Percentiles rank a stretch among this genome's conserved stretches.
Evolutionary conservation across 2,797 vertebrate species (phyloP).

Genomic region (Poeciliopsis paucimaculata): DNA sequence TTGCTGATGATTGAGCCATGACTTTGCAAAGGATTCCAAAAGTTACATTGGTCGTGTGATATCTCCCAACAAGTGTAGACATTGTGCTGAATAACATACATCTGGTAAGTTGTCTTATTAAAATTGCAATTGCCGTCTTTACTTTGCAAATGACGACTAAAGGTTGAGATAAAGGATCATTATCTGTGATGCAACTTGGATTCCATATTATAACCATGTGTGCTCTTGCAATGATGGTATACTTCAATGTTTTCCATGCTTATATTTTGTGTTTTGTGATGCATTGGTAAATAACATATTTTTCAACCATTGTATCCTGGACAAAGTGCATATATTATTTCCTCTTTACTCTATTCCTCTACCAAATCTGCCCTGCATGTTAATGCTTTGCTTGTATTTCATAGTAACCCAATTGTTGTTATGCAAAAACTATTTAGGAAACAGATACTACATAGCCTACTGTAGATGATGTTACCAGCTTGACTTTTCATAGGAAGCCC

Average conservation of each 20-base stretch:
- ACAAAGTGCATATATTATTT: background rate
- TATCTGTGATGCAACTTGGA: background rate
- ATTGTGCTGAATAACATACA: slow-evolving; percentile 42
- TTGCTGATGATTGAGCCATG: slow-evolving; percentile 68
- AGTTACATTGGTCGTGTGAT: slow-evolving; percentile 57
- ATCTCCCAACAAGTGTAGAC: slow-evolving; percentile 44
- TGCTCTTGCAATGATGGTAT: background rate
- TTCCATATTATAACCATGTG: background rate
- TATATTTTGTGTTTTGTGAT: background rate
- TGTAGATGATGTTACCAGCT: slow-evolving; percentile 61
- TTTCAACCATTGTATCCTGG: background rate
- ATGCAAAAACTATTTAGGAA: background rate
- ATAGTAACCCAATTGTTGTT: background rate
- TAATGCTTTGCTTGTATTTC: background rate
- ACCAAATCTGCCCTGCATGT: background rate
- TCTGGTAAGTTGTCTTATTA: slow-evolving; percentile 66
- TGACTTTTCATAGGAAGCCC: slow-evolving; percentile 75
- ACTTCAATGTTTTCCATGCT: background rate
- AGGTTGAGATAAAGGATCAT: background rate
- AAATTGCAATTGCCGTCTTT: slow-evolving; percentile 3
- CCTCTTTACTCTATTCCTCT: background rate
- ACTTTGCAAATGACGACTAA: background rate
- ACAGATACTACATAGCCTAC: background rate
- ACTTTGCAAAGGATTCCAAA: slow-evolving; percentile 44
- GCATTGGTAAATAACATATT: background rate